A percentile compares a stretch with the other conserved stretches of the same genome.
Evolutionary conservation across 1,140 invertebrate species (phyloP).

Genomic region (Lysiphlebus fabarum): DNA sequence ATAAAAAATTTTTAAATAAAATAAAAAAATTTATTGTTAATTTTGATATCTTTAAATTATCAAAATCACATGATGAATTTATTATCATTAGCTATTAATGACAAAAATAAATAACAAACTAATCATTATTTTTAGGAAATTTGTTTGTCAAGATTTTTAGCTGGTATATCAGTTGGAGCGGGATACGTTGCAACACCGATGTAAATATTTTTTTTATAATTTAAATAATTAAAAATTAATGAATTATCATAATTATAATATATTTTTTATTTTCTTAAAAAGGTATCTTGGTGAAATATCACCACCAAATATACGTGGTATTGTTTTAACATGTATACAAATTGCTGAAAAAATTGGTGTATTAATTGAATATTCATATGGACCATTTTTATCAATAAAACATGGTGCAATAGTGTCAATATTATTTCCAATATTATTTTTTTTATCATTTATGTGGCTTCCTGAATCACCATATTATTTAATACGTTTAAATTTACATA

Average conservation of each 20-base stretch:
- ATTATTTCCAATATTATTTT: conserved; percentile 56
- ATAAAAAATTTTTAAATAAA: too few relatives aligned
- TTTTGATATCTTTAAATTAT: too few relatives aligned
- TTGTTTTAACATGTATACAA: conserved; percentile 62
- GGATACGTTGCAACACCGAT: conserved; percentile 61
- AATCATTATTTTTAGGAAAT: conserved; percentile 22
- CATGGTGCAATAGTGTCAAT: conserved; percentile 57
- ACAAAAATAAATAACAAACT: too few relatives aligned
- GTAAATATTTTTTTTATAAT: too few relatives aligned
- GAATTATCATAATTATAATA: too few relatives aligned
- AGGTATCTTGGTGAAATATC: conserved; percentile 66
- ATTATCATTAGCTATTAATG: too few relatives aligned
- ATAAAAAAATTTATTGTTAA: too few relatives aligned
- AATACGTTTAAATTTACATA: conserved; percentile 54
- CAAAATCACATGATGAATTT: too few relatives aligned
- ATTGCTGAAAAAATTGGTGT: conserved; percentile 59
- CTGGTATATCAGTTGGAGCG: conserved; percentile 63
- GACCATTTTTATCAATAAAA: conserved; percentile 58
- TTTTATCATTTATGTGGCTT: conserved; percentile 61
- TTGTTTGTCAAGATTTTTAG: conserved; percentile 42
- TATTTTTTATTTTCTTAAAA: conserved; percentile 32
- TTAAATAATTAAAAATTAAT: too few relatives aligned
- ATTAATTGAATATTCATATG: conserved; percentile 63
- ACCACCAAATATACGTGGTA: conserved; percentile 62
- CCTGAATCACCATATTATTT: conserved; percentile 74